Evolutionary conservation across 2,888 invertebrate species (phyloP), one percentile per base, ranked within the genome.

Genomic region (Nowickia ferox): DNA sequence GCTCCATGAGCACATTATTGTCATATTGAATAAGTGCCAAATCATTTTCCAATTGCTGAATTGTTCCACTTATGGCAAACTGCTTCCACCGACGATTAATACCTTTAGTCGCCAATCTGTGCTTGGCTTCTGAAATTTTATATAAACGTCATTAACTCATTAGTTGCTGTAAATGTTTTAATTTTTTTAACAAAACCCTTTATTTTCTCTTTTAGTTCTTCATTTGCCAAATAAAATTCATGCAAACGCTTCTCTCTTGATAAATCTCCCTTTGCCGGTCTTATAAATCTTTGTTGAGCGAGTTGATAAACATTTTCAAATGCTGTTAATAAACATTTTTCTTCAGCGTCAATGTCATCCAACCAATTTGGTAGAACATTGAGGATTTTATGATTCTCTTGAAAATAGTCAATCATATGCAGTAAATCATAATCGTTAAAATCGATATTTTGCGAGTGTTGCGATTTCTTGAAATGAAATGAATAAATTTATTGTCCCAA

Each of bases 1-100:
- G 84, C 75, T 88, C 87, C 8, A 90, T 87, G 40, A 88, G 83
- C 9, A 89, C 71, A 51, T 88, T 88, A 59, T 89, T 90, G 46
- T 89, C 89, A 88, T 88, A 89, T 77, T 90, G 89, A 30, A 87
- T 88, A 10, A 82, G 79, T 2, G 89, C 88, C 59, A 90, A 84
- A 69, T 89, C 89, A 17, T 89, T 89, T 81, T 90, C 89, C 61
- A 89, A 88, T 59, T 89, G 88, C 53, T 89, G 88, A 38, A 90
- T 89, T 0, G 88, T 76, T 9, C 88, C 88, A 71, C 87, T 88
- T 66, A 89, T 90, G 6, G 88, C 88, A 1, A 87, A 80, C 19
- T 88, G 51, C 80, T 89, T 89, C 89, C 89, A 90, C 11, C 87
- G 87, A 30, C 88, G 80, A 57, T 88, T 87, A 3, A 89, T 83